These are phyloP conservation scores for Eubasilissa regina DNA, from an alignment of 1,140 invertebrate species.

Conservation along the genomic window DNA sequence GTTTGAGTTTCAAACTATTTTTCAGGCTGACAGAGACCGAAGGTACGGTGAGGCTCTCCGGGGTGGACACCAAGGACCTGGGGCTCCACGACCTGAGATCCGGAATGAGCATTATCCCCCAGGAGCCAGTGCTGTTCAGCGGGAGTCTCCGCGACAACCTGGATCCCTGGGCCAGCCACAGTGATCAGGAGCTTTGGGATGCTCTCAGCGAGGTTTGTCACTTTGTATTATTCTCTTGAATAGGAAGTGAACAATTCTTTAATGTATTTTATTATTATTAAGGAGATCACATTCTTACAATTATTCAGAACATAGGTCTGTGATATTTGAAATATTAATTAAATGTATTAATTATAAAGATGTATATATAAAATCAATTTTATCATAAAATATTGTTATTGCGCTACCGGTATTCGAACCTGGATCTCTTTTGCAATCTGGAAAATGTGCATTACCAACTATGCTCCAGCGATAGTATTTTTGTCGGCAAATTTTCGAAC, in stretches of 20 bases:
- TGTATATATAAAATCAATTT: too few relatives aligned
- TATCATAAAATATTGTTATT: too few relatives aligned
- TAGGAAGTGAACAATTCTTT: neutral
- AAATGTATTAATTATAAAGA: too few relatives aligned
- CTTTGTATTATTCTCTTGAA: neutral
- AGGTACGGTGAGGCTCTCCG: conserved; percentile 75
- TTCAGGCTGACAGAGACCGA: conserved; percentile 68
- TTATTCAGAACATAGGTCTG: too few relatives aligned
- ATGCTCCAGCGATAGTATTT: too few relatives aligned
- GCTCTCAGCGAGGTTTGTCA: conserved; percentile 80
- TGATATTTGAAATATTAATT: too few relatives aligned
- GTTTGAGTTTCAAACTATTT: conserved; percentile 20
- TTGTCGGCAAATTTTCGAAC: too few relatives aligned
- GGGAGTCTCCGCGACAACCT: conserved; percentile 79
- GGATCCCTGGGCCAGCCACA: conserved; percentile 77
- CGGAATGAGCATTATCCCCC: conserved; percentile 80
- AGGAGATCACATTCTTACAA: too few relatives aligned
- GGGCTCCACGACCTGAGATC: conserved; percentile 76
- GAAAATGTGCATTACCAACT: too few relatives aligned
- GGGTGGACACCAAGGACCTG: conserved; percentile 70
- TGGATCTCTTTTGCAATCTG: too few relatives aligned
- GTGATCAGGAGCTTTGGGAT: conserved; percentile 79
- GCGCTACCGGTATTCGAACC: too few relatives aligned
- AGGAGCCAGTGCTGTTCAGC: conserved; percentile 81
- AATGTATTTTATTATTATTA: neutral